Conservation (phyloP, 2,797 vertebrate species). For the Bucorvus abyssinicus region DNA sequence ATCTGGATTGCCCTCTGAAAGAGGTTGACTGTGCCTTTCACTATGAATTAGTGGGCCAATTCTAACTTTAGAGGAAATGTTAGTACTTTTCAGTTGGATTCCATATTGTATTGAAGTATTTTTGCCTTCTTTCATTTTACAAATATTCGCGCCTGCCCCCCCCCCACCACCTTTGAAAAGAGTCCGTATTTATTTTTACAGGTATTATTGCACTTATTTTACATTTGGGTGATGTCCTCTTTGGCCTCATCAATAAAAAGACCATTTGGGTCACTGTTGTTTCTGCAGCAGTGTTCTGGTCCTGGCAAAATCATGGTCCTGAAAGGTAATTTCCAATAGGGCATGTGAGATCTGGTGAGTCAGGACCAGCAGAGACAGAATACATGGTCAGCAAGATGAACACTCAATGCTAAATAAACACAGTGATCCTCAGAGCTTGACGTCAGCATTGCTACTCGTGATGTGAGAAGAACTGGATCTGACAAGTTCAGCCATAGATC, state of each 20-base stretch:
- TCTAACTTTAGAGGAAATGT: not conserved
- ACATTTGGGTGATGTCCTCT: not conserved
- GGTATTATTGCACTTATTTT: not conserved
- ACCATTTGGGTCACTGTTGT: not conserved
- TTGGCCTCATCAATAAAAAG: not conserved
- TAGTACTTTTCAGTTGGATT: not conserved
- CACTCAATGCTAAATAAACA: not conserved
- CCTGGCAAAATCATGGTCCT: not conserved
- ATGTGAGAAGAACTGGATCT: not conserved
- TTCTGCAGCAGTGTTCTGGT: not conserved
- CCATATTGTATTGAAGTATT: not conserved
- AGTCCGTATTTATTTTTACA: not conserved
- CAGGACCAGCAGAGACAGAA: not conserved
- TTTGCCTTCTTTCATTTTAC: not conserved
- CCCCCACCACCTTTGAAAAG: no score
- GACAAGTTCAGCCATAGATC: not conserved
- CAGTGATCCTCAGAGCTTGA: not conserved
- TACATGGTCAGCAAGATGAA: not conserved
- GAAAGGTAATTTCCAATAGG: not conserved
- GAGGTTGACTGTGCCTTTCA: not conserved
- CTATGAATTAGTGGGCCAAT: not conserved
- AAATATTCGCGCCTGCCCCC: no score
- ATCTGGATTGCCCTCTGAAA: not conserved
- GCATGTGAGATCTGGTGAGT: not conserved
- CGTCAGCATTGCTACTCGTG: not conserved